Conservation (phyloP, 2,113 vertebrate species). For the Hyla sarda region DNA sequence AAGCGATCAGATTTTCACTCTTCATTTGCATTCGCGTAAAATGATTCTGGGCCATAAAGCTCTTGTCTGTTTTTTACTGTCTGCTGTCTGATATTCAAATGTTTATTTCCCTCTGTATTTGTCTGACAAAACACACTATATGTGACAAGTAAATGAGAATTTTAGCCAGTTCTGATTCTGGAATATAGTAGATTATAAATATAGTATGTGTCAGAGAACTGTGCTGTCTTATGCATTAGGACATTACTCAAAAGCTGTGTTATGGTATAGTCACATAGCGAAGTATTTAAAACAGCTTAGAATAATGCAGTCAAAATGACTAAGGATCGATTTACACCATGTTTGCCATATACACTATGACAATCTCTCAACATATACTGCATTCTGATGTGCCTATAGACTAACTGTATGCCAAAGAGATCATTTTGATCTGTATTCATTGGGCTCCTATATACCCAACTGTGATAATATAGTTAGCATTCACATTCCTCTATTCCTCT, state of each 20-base stretch:
- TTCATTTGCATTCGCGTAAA: constrained; percentile 5
- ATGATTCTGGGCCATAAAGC: constrained; percentile 10
- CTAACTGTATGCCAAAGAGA: background rate
- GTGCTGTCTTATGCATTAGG: background rate
- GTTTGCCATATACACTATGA: background rate
- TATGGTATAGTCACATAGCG: too few relatives aligned
- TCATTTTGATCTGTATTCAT: too few relatives aligned
- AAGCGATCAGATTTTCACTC: background rate
- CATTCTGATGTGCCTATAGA: background rate
- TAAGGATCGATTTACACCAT: background rate
- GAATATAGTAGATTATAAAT: background rate
- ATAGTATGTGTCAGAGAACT: background rate
- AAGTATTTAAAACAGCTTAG: too few relatives aligned
- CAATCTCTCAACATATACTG: background rate
- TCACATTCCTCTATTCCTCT: too few relatives aligned
- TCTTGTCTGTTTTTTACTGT: background rate
- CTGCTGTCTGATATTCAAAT: constrained; percentile 1
- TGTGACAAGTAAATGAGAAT: background rate
- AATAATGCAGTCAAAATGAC: background rate
- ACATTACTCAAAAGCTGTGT: background rate
- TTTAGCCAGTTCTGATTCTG: background rate
- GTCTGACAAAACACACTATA: background rate
- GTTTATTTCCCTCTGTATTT: constrained; percentile 4
- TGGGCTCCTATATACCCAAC: too few relatives aligned
- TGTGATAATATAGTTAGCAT: too few relatives aligned